Conservation (phyloP, 1,140 invertebrate species). For the Aphidius gifuensis region DNA sequence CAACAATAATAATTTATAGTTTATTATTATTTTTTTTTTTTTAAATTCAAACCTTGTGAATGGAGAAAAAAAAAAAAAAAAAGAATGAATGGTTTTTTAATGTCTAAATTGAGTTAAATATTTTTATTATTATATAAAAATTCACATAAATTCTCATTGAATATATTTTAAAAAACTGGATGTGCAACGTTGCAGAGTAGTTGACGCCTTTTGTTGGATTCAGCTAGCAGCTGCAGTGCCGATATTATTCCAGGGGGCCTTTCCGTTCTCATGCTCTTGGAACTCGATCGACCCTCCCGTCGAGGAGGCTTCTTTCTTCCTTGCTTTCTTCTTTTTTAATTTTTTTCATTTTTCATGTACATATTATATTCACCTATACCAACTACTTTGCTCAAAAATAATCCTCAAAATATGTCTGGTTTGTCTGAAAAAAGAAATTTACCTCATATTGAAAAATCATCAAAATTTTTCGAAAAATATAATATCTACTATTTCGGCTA, state of each 20-base stretch:
- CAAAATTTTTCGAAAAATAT: too few species aligned
- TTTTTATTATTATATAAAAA: not conserved
- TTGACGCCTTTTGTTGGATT: conserved; percentile 42
- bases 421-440: too few species aligned
- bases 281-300: conserved; percentile 47
- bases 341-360: not conserved
- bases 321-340: conserved; percentile 1
- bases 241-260: conserved; percentile 38
- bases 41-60: too few species aligned
- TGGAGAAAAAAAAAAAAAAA: too few species aligned
- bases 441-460: too few species aligned
- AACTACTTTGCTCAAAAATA: too few species aligned
- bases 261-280: conserved; percentile 48
- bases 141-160: too few species aligned
- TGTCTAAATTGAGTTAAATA: not conserved
- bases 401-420: too few species aligned
- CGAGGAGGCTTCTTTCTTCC: conserved; percentile 11
- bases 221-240: conserved; percentile 43
- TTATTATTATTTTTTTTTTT: not conserved
- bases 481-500: too few species aligned
- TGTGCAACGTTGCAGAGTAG: conserved; percentile 7
- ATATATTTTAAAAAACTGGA: not conserved
- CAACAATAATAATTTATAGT: not conserved
- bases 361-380: not conserved
- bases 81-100: not conserved